Conservation (phyloP, 2,113 vertebrate species). For the Oplegnathus fasciatus region DNA sequence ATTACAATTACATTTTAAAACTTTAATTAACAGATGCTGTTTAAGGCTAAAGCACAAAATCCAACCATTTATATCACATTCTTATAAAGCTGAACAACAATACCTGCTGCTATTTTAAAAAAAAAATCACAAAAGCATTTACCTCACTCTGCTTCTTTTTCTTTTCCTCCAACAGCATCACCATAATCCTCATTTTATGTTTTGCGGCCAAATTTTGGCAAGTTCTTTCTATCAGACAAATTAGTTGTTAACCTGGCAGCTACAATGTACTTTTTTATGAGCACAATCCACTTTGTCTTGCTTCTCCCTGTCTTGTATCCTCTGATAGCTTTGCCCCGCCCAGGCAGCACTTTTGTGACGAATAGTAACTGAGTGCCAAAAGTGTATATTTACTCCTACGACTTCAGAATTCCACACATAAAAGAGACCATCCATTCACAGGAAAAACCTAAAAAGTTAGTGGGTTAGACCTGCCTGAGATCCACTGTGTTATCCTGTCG, state of each 20-base stretch:
- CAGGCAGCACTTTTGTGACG: constrained; percentile 67
- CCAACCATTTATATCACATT: neutral
- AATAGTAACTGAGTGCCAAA: constrained; percentile 75
- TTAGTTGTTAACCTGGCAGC: constrained; percentile 9
- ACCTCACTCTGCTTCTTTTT: constrained; percentile 76
- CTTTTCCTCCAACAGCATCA: constrained; percentile 79
- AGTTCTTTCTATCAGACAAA: neutral
- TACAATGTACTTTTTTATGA: constrained; percentile 26
- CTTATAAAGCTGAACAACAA: neutral
- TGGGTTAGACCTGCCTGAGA: neutral
- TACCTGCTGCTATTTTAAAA: neutral
- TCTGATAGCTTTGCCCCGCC: constrained; percentile 57
- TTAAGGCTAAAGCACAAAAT: neutral
- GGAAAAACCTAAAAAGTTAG: neutral
- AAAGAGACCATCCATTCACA: constrained; percentile 50
- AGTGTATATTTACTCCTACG: constrained; percentile 74
- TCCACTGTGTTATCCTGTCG: neutral
- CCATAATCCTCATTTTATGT: constrained; percentile 80
- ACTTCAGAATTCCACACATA: constrained; percentile 65
- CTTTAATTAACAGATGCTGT: neutral
- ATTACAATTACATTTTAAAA: neutral
- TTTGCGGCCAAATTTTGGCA: constrained; percentile 19
- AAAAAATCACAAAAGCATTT: constrained; percentile 37
- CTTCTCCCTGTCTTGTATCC: constrained; percentile 49
- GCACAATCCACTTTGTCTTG: constrained; percentile 26